Evolutionary conservation across 2,797 vertebrate genomes (phyloP).

Genomic region (Prunella strophiata): DNA sequence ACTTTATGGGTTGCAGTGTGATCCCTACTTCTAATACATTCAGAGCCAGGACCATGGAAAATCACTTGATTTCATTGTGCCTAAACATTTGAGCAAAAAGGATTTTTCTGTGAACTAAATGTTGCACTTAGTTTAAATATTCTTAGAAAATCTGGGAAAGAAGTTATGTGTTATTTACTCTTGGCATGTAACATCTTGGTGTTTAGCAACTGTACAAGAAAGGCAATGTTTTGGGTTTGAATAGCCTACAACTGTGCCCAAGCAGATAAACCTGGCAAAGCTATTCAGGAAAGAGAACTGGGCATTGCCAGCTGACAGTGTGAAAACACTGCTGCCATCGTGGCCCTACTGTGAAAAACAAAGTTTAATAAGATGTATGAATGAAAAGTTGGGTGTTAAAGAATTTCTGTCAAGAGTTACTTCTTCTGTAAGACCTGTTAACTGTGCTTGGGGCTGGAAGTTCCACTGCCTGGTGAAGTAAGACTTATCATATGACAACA

Average conservation of each 20-base stretch:
- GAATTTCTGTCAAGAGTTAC: neutral
- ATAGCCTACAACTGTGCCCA: neutral
- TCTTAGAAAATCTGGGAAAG: neutral
- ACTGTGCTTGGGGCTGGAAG: neutral
- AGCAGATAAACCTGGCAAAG: neutral
- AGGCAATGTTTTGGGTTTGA: neutral
- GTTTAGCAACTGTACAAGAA: neutral
- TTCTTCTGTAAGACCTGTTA: neutral
- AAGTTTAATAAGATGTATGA: neutral
- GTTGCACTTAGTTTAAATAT: neutral
- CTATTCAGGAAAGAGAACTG: neutral
- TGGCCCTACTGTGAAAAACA: neutral
- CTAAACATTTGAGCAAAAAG: neutral
- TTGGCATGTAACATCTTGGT: neutral
- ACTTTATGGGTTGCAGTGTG: neutral
- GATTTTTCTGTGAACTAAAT: neutral
- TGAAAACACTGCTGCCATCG: neutral
- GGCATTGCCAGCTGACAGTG: neutral
- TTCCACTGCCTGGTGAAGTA: neutral
- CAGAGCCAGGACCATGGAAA: neutral
- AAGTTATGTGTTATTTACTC: neutral
- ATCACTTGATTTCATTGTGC: neutral
- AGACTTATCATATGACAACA: neutral
- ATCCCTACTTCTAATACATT: neutral
- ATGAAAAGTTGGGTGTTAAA: neutral